Conservation (phyloP, 1,140 invertebrate species). For the Pseudobourletiella spinata region DNA sequence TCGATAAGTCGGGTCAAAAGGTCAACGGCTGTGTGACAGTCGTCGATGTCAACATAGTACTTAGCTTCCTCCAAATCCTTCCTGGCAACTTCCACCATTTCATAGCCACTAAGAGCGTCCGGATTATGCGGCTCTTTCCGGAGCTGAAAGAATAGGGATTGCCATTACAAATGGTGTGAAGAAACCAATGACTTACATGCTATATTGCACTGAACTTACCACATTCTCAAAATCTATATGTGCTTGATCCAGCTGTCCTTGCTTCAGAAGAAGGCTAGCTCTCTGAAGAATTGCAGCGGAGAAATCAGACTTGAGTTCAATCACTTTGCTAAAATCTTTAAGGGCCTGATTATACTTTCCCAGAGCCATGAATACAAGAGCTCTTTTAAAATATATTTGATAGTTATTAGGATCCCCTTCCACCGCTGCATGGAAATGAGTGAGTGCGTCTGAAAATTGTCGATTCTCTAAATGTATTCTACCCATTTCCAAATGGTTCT, state of each 20-base stretch:
- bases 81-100: slow-evolving; percentile 52
- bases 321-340: slow-evolving; percentile 81
- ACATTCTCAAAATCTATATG: slow-evolving; percentile 72
- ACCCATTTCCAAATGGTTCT: slow-evolving; percentile 87
- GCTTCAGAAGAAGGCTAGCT: slow-evolving; percentile 78
- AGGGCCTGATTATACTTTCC: slow-evolving; percentile 93
- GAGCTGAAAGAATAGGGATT: slow-evolving; percentile 50
- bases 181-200: not conserved
- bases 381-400: slow-evolving; percentile 86
- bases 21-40: slow-evolving; percentile 60
- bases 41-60: slow-evolving; percentile 53
- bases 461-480: slow-evolving; percentile 80
- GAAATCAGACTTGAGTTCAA: slow-evolving; percentile 92
- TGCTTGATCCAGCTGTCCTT: slow-evolving; percentile 73
- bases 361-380: slow-evolving; percentile 91
- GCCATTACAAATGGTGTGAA: not conserved
- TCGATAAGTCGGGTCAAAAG: slow-evolving; percentile 67
- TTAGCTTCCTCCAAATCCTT: slow-evolving; percentile 59
- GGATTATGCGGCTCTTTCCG: slow-evolving; percentile 63
- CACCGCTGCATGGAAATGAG: slow-evolving; percentile 96
- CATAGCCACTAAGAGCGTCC: slow-evolving; percentile 59
- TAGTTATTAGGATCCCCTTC: slow-evolving; percentile 95
- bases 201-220: slow-evolving; percentile 51
- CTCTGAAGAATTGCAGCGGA: slow-evolving; percentile 77
- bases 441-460: slow-evolving; percentile 89